Conservation (phyloP, 2,888 invertebrate genomes). For the Hirtodrosophila confusa region DNA sequence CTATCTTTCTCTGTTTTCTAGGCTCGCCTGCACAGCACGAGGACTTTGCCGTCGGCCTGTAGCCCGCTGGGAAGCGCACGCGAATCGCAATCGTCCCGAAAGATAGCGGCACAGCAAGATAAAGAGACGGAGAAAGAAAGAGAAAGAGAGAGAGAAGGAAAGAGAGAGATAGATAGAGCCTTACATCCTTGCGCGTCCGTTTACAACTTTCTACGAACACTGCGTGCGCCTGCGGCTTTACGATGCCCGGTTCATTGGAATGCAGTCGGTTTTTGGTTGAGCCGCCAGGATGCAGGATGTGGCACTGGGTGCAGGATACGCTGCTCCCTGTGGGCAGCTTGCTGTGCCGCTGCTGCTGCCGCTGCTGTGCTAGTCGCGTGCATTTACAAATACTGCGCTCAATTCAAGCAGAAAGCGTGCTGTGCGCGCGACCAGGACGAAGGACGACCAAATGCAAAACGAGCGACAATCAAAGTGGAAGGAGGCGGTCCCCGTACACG, state of each 20-base stretch:
- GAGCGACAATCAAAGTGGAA: neutral
- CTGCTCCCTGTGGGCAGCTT: conserved; percentile 52
- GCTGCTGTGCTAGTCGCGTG: conserved; percentile 64
- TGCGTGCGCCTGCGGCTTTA: conserved; percentile 61
- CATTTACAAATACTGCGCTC: conserved; percentile 43
- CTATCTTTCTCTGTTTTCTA: neutral
- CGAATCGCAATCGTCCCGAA: conserved; percentile 48
- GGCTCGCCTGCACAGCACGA: conserved; percentile 34
- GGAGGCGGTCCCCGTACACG: conserved; percentile 16
- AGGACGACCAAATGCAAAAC: neutral
- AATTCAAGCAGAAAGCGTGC: conserved; percentile 47
- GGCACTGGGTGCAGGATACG: conserved; percentile 11
- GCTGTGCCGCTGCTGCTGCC: conserved; percentile 40
- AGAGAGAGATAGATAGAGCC: neutral
- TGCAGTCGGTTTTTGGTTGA: conserved; percentile 24
- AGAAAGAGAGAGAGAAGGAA: neutral
- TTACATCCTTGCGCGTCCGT: conserved; percentile 5
- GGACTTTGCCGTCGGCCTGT: conserved; percentile 17
- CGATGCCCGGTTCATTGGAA: conserved; percentile 65
- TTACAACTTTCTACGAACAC: conserved; percentile 50
- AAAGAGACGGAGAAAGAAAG: neutral
- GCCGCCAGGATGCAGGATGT: conserved; percentile 23
- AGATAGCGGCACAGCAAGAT: conserved; percentile 7
- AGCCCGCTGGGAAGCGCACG: conserved; percentile 70
- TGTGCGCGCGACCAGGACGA: conserved; percentile 60